Evolutionary conservation across 2,888 invertebrate genomes (phyloP), one percentile per base, ranked within the genome.

Genomic region (Parasteatoda lunata): DNA sequence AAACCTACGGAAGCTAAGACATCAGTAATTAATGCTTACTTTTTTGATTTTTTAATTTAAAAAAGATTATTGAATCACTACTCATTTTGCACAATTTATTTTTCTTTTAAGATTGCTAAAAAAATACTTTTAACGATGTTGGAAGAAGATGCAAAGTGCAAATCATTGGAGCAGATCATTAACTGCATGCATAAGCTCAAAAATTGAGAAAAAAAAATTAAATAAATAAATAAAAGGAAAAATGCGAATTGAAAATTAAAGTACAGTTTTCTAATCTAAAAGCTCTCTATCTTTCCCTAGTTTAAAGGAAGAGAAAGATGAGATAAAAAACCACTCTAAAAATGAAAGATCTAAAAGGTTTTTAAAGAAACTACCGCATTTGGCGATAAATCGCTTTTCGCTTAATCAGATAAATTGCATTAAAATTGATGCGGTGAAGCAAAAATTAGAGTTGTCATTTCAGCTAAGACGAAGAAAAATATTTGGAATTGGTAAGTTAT

Each of bases 91-190:
- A 30, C 30, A 30, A 30, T 30, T 30, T 30, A 30, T 30, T 30
- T 79, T 54, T 8, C 15, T 47, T 48, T 30, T 52, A 45, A 59
- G 59, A 59, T 30, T 45, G 68, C 48, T 68, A 59, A 59, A 51
- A 72, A 72, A 73, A 73, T 52, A 13, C 80, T 69, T 65, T 73
- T 80, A 80, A 80, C 80, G 80, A 80, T 52, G 68, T 13, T 64
- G 47, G 54, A 52, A 15, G 64, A 79, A 49, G 71, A 79, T n/a
- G 52, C 49, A 47, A 30, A 73, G 73, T 54, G 70, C 69, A 75
- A 70, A 59, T 82, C 76, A 69, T 54, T 69, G 47, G 54, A 78
- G 69, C 9, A 78, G 78, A 78, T 84, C 84, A 84, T 84, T 84
- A 84, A 84, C 47, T 47, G 15, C 65, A 15, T 30, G 65, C 68